Base-by-base conservation (phyloP, 2,113 vertebrate species). In the Ammodytes dubius region DNA sequence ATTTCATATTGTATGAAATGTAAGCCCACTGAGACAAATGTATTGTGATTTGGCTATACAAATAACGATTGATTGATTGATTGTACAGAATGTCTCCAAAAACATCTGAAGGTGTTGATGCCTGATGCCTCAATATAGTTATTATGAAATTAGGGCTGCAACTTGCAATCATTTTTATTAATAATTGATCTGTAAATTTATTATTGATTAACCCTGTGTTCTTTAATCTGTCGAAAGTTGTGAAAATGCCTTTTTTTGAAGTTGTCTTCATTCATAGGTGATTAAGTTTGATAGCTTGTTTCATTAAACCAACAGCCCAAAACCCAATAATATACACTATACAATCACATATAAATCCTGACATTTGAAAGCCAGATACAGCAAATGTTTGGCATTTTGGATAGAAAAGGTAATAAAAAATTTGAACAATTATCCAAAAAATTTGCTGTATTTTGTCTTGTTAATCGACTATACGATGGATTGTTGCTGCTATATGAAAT, bases 91-190 rank as follows among this genome's bases (percentile, higher is more conserved):
- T 5, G 0, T 54, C 57, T 40, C 11, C 27, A 27, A 27, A 27
- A 68, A 53, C 59, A 57, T 68, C 19, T 75, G n/a, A 65, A 61
- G 57, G 39, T 42, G 35, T 67, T 46, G 4, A 46, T 42, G 12
- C 35, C 37, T 13, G 11, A 42, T 46, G 47, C 10, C 50, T 46
- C 13, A 49, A 19, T 71, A 19, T 19, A 13, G 9, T 5, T 52
- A 2, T 3, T 40, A 40, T n/a, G 47, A 53, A 52, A 42, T 9
- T 12, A 42, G 9, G 15, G 46, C 47, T 17, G 65, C 14, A 53
- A 40, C 9, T 49, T 37, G 7, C 9, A 6, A 35, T 35, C 4
- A 45, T 4, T 17, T 15, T 40, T 6, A 59, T 39, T 59, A 39
- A 11, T 7, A 1, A 1, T 7, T 60, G 4, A 39, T 15, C 37